A percentile compares a stretch with the other conserved stretches of the same genome.
These are phyloP conservation scores for Nothura maculosa DNA, from an alignment of 2,797 vertebrate species.

Conservation along the genomic window DNA sequence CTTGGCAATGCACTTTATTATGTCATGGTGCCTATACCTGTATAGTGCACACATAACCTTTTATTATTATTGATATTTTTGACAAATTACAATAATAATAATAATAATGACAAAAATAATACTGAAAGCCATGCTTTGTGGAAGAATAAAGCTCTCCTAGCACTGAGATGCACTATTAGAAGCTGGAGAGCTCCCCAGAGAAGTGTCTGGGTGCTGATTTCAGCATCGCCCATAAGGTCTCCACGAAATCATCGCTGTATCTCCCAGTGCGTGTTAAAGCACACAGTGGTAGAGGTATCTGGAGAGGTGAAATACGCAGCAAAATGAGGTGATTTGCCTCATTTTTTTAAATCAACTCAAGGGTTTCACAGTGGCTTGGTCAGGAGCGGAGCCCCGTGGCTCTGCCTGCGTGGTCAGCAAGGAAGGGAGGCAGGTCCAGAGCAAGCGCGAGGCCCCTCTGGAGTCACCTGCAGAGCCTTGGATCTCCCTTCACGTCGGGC, in stretches of 20 bases:
- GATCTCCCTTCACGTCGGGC: background rate
- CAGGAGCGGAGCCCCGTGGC: background rate
- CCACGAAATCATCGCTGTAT: rapidly evolving
- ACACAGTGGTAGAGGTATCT: rapidly evolving
- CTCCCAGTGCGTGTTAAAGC: background rate
- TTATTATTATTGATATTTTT: background rate
- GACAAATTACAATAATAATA: background rate
- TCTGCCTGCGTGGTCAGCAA: background rate
- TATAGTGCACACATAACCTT: slow-evolving; percentile 77
- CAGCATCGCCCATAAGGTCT: background rate
- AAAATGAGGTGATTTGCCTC: background rate
- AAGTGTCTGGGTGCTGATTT: background rate
- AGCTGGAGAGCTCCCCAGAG: background rate
- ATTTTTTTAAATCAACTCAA: too few species aligned
- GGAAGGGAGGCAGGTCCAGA: background rate
- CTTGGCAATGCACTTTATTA: slow-evolving; percentile 25
- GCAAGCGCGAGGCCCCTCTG: rapidly evolving
- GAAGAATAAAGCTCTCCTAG: background rate
- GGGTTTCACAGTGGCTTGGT: background rate
- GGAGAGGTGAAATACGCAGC: rapidly evolving
- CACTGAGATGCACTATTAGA: background rate
- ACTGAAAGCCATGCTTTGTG: background rate
- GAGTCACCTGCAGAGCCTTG: background rate
- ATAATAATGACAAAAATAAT: background rate
- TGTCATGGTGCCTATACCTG: slow-evolving; percentile 82